Percentiles rank a stretch among this genome's conserved stretches.
phyloP scores from a whole-genome alignment of 1,140 invertebrate genomes.

The Pachypeltis micranthus region DNA sequence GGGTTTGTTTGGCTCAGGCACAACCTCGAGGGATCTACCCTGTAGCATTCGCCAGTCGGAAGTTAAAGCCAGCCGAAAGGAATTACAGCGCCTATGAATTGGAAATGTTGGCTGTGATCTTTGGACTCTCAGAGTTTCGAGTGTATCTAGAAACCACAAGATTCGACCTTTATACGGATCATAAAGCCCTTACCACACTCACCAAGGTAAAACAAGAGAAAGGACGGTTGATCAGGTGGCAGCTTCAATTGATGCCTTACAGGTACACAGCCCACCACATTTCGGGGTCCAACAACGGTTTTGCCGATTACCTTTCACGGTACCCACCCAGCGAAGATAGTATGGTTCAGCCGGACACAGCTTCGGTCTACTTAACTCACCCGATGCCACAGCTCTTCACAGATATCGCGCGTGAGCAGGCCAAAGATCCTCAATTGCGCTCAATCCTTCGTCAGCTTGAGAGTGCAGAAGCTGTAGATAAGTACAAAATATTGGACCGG shows the following conservation, averaged over 20 bases:
- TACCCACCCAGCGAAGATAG: not conserved
- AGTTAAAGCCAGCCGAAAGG: not conserved
- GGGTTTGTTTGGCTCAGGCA: not conserved
- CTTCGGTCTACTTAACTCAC: no score
- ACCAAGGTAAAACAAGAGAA: not conserved
- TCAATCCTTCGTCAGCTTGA: no score
- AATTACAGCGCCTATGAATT: conserved; percentile 1
- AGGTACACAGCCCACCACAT: not conserved
- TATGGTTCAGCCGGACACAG: no score
- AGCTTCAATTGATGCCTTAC: not conserved
- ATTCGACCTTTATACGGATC: conserved; percentile 2
- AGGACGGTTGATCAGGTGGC: not conserved
- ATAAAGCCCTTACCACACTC: not conserved
- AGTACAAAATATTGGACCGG: no score
- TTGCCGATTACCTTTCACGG: not conserved
- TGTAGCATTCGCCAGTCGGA: not conserved
- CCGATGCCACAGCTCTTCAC: no score
- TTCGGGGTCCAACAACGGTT: not conserved
- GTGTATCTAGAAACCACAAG: not conserved
- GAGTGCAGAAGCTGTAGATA: no score
- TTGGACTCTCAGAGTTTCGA: not conserved
- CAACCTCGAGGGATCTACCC: not conserved
- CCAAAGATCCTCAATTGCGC: no score
- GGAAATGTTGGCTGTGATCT: not conserved
- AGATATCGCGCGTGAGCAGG: no score